Base-by-base conservation (phyloP, 2,888 invertebrate species). In the Campaea margaritaria region DNA sequence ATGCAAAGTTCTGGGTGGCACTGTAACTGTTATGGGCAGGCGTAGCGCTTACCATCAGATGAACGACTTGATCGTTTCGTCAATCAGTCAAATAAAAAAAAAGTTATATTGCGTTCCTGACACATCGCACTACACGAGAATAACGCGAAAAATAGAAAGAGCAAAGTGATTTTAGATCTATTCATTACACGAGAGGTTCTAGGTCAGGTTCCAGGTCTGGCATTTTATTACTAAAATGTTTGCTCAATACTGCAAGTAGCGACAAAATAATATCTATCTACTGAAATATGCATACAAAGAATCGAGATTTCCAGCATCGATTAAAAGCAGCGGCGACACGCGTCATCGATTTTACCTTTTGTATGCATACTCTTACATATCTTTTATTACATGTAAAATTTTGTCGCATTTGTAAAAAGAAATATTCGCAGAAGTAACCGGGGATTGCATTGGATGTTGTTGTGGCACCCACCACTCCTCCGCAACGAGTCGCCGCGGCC, bases 401-500 rank as follows among this genome's bases (percentile, higher is more conserved):
- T 47, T 14, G 14, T 10, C n/a, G 42, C 39, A 53, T 48, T 39
- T 28, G 39, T 47, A 28, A 49, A 44, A 49, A 41, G 16, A 44
- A 53, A 52, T 48, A 55, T 57, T 55, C 45, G 62, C 47, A 44
- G 48, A 57, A 59, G 55, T 57, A 61, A 50, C 50, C 28, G 14
- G 38, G 50, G 58, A 58, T 44, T 45, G 58, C 42, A 31, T 31
- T 65, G 47, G 49, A 54, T 58, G 69, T 49, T 57, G 49, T 61
- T 54, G 71, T 47, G 48, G 67, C 68, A 89, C 80, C 50, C 43
- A 68, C 68, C 70, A 91, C 81, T 91, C 76, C 78, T 72, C 74
- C 78, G 82, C 81, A 76, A 70, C 69, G 70, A 69, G 75, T 70
- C 78, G 81, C 68, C 76, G 86, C 81, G 86, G 74, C 80, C 83